Evolutionary conservation across 2,113 vertebrate species (phyloP).

Genomic region (Xenus cinereus): DNA sequence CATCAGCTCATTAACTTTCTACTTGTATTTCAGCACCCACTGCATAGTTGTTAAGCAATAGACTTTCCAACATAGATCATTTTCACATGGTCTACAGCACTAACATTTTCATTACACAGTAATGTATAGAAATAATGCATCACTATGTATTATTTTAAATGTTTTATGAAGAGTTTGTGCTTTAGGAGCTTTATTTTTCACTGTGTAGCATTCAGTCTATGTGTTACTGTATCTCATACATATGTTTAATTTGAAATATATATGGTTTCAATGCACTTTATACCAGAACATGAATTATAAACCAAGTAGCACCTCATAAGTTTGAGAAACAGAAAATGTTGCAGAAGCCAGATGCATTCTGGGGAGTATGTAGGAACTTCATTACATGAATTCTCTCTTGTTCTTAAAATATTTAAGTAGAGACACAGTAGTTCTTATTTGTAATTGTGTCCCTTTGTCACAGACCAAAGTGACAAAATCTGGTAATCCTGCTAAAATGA

Average conservation of each 20-base stretch:
- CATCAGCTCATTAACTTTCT: background rate
- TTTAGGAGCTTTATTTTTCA: background rate
- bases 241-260: conserved; percentile 32
- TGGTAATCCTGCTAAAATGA: background rate
- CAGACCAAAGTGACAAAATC: background rate
- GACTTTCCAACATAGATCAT: background rate
- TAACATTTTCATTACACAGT: background rate
- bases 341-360: background rate
- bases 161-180: background rate
- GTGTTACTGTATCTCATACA: background rate
- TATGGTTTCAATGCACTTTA: background rate
- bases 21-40: background rate
- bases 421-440: background rate
- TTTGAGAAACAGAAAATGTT: background rate
- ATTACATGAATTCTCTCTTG: background rate
- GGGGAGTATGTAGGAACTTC: background rate
- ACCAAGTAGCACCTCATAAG: conserved; percentile 19
- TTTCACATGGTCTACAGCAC: background rate
- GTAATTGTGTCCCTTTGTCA: background rate
- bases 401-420: background rate
- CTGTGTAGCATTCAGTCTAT: background rate
- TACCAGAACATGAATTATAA: conserved; percentile 29
- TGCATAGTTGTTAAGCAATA: background rate
- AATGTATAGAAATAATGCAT: background rate
- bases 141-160: background rate